Conservation (phyloP, 2,888 invertebrate species). For the Drosophila tanythrix region DNA sequence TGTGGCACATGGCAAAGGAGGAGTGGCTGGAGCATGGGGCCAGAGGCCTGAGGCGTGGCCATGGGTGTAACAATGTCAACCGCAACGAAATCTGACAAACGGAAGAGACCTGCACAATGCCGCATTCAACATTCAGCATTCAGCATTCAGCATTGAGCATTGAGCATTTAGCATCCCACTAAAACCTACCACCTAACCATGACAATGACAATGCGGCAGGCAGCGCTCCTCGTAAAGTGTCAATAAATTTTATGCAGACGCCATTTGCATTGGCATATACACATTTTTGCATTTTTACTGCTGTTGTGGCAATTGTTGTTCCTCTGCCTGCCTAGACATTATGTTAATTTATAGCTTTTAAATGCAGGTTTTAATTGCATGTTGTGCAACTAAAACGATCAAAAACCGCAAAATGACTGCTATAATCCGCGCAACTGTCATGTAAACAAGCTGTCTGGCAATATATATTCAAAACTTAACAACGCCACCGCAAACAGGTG, state of each 20-base stretch:
- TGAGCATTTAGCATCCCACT: constrained; percentile 1
- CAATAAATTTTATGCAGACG: constrained; percentile 80
- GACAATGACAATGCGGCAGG: constrained; percentile 66
- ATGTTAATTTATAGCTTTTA: constrained; percentile 72
- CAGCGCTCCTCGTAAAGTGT: constrained; percentile 63
- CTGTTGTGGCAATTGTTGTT: constrained; percentile 25
- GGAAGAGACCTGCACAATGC: constrained; percentile 54
- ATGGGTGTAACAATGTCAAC: constrained; percentile 73
- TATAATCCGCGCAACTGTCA: constrained; percentile 50
- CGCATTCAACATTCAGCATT: constrained; percentile 14
- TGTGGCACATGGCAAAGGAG: not conserved
- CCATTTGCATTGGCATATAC: constrained; percentile 78
- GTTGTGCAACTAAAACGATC: constrained; percentile 65
- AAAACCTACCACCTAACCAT: constrained; percentile 36
- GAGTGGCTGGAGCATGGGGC: not conserved
- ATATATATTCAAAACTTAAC: constrained; percentile 41
- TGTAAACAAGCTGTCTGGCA: constrained; percentile 64
- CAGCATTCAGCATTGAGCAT: not conserved
- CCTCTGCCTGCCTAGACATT: constrained; percentile 45
- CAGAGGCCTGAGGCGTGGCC: constrained; percentile 39
- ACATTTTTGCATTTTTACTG: constrained; percentile 58
- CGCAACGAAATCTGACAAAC: constrained; percentile 64
- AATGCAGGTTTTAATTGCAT: constrained; percentile 68
- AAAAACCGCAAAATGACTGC: constrained; percentile 60
- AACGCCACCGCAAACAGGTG: constrained; percentile 36